Evolutionary conservation across 2,888 invertebrate genomes (phyloP), one percentile per base, ranked within the genome.

Genomic region (Deilephila elpenor): DNA sequence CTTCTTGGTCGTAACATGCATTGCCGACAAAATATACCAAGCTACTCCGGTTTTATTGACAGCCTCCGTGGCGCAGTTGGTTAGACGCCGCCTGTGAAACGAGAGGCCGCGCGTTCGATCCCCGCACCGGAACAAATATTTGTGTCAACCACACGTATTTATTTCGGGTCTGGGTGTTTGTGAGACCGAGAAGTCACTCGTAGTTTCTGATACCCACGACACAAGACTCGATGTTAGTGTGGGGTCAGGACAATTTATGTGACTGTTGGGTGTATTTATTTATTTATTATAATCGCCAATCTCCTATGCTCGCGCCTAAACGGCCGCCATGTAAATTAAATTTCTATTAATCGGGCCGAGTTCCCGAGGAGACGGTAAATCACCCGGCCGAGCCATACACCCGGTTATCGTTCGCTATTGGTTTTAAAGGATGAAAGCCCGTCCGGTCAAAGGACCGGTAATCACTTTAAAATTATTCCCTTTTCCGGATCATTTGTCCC

Each of bases 331-430:
- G 51, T 72, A 72, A 72, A 73, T 73, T 73, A 67, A 67, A 73
- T 70, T 84, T 84, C 83, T 85, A 86, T 84, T 86, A 87, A 88
- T 84, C 83, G 86, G 71, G 72, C 75, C 75, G 83, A 86, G 83
- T 86, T 87, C 56, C 44, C n/a, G 19, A n/a, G 82, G 77, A 75
- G 79, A 79, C 77, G 78, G 71, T 81, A 82, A 84, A 83, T 86
- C 84, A 86, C 82, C 80, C 83, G 80, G 79, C 79, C 79, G 78
- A 76, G 82, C 79, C 82, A 79, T 75, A 80, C 76, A 75, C 78
- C 78, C 80, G 78, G 78, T 77, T 75, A 78, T 78, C 83, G 77
- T 62, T 56, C 61, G 71, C 75, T 74, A 79, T 78, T 78, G 80
- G 78, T 78, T 78, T 80, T 76, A 79, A 71, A 78, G 77, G 73